These are phyloP conservation scores for Amphipoea lucens DNA, from an alignment of 2,888 invertebrate genomes.

Conservation along the genomic window DNA sequence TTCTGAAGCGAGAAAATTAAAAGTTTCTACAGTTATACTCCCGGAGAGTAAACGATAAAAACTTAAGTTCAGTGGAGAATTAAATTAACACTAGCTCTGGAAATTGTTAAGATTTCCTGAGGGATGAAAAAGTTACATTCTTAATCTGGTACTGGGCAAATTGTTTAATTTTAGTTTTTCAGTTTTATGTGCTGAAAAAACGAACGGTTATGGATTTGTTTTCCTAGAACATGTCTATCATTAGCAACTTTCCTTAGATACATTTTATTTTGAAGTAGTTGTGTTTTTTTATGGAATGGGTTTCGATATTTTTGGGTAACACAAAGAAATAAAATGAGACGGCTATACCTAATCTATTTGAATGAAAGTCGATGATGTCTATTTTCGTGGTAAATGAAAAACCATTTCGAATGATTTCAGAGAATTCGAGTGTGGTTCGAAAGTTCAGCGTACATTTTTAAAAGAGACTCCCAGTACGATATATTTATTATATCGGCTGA, in stretches of 20 bases:
- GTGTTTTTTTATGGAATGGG: neutral
- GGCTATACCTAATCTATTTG: neutral
- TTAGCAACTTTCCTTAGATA: neutral
- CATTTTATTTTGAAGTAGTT: neutral
- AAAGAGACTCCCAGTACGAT: neutral
- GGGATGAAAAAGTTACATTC: constrained; percentile 12
- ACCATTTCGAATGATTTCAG: neutral
- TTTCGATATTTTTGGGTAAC: no score
- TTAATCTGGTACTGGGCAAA: constrained; percentile 1
- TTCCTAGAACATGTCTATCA: neutral
- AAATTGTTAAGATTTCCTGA: constrained; percentile 40
- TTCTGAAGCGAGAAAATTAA: constrained; percentile 45
- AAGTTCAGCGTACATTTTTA: neutral
- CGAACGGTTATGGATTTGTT: neutral
- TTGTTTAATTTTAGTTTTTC: constrained; percentile 14
- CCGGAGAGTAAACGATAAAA: constrained; percentile 37
- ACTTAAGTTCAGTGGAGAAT: constrained; percentile 42
- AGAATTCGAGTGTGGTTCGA: neutral
- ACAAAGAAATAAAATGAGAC: neutral
- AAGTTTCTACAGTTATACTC: constrained; percentile 42
- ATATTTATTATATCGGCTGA: no score
- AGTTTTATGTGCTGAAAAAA: neutral
- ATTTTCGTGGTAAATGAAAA: neutral
- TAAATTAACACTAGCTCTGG: constrained; percentile 46
- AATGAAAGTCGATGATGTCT: neutral